Base-by-base conservation (phyloP, 1,140 invertebrate species). In the Drosophila pseudoobscura region DNA sequence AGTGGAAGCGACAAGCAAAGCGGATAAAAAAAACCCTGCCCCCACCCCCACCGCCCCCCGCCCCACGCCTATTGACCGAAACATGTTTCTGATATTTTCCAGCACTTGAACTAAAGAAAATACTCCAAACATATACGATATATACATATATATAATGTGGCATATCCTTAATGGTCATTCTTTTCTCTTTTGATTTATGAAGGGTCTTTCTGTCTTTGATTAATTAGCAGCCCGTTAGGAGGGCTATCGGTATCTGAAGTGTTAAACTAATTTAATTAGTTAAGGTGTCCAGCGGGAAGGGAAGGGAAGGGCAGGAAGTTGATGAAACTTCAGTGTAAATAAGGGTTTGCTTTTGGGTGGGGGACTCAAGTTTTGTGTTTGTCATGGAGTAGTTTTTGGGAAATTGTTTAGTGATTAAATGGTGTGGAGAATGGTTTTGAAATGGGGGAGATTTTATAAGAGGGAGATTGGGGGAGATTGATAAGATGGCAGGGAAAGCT, bases 31-130 rank as follows among this genome's bases (percentile, higher is more conserved):
- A 49, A 39, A 44, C 50, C 65, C 41, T 20, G 70, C 20, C 45
- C 49, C 17, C 17, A 62, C 46, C 43, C 45, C 47, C 24, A 24
- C 24, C 44, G 17, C 20, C 20, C 20, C 20, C 20, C 20, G 20
- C 9, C 35, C 39, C 44, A 43, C 43, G 47, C 49, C 50, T 78
- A 87, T 85, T 80, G 82, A 80, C 73, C 80, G 74, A 87, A 76
- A 68, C 80, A 85, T 85, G 77, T 85, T 85, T 87, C 69, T 87
- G 74, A 75, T 80, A 69, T 87, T 80, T 74, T 45, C 43, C 61
- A 58, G 60, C 55, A 57, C 63, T 69, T 64, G 71, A 44, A 44
- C 15, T n/a, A 51, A 74, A 61, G 35, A 53, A 53, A 53, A 64
- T 54, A 45, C 59, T 51, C 41, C 31, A 49, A 39, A 39, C 35